phyloP scores from a whole-genome alignment of 1,140 invertebrate genomes.

The Pissodes strobi region DNA sequence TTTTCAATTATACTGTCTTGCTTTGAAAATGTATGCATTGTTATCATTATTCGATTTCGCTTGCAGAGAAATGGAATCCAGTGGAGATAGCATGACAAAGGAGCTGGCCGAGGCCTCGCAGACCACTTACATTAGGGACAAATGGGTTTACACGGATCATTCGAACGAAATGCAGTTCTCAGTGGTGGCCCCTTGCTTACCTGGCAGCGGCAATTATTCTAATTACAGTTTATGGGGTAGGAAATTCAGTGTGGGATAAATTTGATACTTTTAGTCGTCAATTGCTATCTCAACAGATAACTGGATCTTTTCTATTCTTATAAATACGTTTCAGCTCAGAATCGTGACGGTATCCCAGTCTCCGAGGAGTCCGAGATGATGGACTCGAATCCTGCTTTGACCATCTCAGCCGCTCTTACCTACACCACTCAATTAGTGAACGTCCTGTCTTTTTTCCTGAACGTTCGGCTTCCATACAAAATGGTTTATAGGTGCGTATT shows the following conservation, averaged over 20 bases:
- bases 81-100: slow-evolving; percentile 67
- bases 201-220: slow-evolving; percentile 77
- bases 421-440: slow-evolving; percentile 83
- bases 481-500: slow-evolving; percentile 69
- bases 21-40: neutral
- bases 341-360: slow-evolving; percentile 66
- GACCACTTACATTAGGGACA: slow-evolving; percentile 73
- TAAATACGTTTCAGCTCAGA: slow-evolving; percentile 60
- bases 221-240: slow-evolving; percentile 76
- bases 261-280: neutral
- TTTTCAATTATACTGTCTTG: neutral
- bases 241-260: too few species aligned
- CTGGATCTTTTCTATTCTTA: too few species aligned
- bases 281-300: slow-evolving; percentile 16
- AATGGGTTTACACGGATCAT: slow-evolving; percentile 73
- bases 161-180: slow-evolving; percentile 69
- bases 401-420: slow-evolving; percentile 76
- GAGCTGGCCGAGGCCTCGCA: slow-evolving; percentile 76
- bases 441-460: slow-evolving; percentile 76
- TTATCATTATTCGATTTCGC: too few species aligned
- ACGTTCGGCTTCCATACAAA: slow-evolving; percentile 75
- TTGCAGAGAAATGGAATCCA: slow-evolving; percentile 60
- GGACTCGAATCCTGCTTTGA: slow-evolving; percentile 70
- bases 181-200: slow-evolving; percentile 75
- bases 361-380: slow-evolving; percentile 57